phyloP scores from a whole-genome alignment of 1,140 invertebrate species.

The Scaptomyza graminum region DNA sequence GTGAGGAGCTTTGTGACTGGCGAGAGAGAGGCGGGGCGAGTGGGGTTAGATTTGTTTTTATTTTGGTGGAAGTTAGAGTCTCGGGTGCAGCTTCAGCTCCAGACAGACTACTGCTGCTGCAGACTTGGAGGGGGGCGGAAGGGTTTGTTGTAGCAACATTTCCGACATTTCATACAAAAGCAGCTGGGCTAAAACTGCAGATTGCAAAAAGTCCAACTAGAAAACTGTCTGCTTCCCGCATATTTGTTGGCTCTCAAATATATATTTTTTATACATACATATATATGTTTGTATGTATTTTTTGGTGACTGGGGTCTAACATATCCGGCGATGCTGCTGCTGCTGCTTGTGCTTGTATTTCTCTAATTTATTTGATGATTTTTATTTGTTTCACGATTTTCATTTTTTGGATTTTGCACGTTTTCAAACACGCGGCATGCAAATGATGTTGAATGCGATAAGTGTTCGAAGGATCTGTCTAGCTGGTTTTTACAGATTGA shows the following conservation, averaged over 20 bases:
- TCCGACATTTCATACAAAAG: slow-evolving; percentile 71
- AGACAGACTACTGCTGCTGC: slow-evolving; percentile 33
- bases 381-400: slow-evolving; percentile 71
- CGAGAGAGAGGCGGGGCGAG: background rate
- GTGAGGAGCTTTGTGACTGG: slow-evolving; percentile 38
- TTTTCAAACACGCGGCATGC: slow-evolving; percentile 63
- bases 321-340: slow-evolving; percentile 29
- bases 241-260: slow-evolving; percentile 49
- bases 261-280: slow-evolving; percentile 9
- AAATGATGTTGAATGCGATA: slow-evolving; percentile 81
- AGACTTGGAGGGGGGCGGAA: background rate
- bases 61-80: slow-evolving; percentile 4
- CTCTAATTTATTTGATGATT: slow-evolving; percentile 81
- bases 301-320: slow-evolving; percentile 33
- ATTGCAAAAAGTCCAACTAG: slow-evolving; percentile 79
- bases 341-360: slow-evolving; percentile 52
- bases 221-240: slow-evolving; percentile 52
- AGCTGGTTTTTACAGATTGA: slow-evolving; percentile 26
- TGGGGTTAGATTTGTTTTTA: too few species aligned
- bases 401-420: slow-evolving; percentile 59
- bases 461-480: slow-evolving; percentile 74
- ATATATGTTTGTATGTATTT: slow-evolving; percentile 40
- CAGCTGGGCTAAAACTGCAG: slow-evolving; percentile 68
- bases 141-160: slow-evolving; percentile 69
- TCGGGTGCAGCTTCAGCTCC: slow-evolving; percentile 44